These are phyloP conservation scores for Rhyacophila brunnea DNA, from an alignment of 1,140 invertebrate genomes.

Conservation along the genomic window DNA sequence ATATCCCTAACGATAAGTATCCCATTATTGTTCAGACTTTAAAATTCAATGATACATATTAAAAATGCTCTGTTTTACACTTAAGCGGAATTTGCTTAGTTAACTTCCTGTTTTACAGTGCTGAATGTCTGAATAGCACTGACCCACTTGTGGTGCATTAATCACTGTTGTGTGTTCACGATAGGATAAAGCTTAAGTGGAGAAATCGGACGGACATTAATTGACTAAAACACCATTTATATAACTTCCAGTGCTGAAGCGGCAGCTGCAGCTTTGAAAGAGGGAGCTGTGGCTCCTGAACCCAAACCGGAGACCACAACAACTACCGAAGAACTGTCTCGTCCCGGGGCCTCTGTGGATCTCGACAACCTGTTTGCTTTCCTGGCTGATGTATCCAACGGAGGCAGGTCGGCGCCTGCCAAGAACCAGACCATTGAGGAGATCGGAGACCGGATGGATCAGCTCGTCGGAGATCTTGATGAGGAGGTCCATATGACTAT, in stretches of 20 bases:
- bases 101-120: too few species aligned
- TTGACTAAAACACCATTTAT: too few species aligned
- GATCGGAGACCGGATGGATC: slow-evolving; percentile 80
- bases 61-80: too few species aligned
- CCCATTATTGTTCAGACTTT: too few species aligned
- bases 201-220: too few species aligned
- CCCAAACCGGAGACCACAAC: slow-evolving; percentile 37
- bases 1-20: too few species aligned
- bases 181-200: too few species aligned
- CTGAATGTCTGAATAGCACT: too few species aligned
- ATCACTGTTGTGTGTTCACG: too few species aligned
- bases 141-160: too few species aligned
- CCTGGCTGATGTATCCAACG: slow-evolving; percentile 75
- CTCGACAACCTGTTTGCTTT: slow-evolving; percentile 93
- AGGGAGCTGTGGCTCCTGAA: slow-evolving; percentile 33
- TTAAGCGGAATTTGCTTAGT: too few species aligned
- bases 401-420: slow-evolving; percentile 55
- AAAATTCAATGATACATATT: background rate
- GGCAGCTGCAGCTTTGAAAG: slow-evolving; percentile 53
- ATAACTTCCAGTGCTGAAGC: slow-evolving; percentile 19
- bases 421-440: slow-evolving; percentile 74
- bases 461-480: slow-evolving; percentile 77
- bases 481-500: slow-evolving; percentile 54
- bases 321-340: slow-evolving; percentile 54
- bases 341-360: slow-evolving; percentile 72